Percentiles rank a stretch among this genome's conserved stretches.
Evolutionary conservation across 2,888 invertebrate genomes (phyloP).

Genomic region (Chironomus riparius): DNA sequence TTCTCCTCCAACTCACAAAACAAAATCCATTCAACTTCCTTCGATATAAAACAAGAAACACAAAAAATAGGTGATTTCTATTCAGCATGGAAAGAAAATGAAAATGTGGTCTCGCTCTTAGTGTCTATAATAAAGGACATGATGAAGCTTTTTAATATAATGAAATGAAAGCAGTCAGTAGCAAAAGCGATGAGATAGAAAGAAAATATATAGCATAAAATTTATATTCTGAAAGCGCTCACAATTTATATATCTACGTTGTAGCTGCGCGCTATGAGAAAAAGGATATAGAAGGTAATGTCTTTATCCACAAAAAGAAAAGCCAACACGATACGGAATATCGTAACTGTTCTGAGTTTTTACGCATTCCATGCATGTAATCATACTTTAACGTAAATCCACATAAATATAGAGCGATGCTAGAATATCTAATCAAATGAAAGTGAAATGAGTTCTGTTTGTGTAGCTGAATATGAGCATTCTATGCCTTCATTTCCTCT

Average conservation of each 20-base stretch:
- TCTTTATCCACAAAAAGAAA: constrained; percentile 5
- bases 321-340: not conserved
- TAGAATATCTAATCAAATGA: constrained; percentile 13
- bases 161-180: constrained; percentile 1
- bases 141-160: constrained; percentile 8
- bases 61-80: not conserved
- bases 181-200: no score
- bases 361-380: constrained; percentile 15
- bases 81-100: not conserved
- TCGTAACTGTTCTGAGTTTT: not conserved
- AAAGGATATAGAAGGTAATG: constrained; percentile 17
- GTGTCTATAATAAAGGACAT: not conserved
- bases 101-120: not conserved
- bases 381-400: not conserved
- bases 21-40: no score
- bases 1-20: not conserved
- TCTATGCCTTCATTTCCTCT: no score
- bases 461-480: no score
- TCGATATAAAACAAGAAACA: no score
- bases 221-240: constrained; percentile 19
- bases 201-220: not conserved
- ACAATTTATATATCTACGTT: not conserved
- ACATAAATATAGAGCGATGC: not conserved
- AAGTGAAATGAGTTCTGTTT: not conserved
- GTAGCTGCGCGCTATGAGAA: not conserved